These are phyloP conservation scores for Rhineura floridana DNA, from an alignment of 2,113 vertebrate genomes.

Conservation along the genomic window DNA sequence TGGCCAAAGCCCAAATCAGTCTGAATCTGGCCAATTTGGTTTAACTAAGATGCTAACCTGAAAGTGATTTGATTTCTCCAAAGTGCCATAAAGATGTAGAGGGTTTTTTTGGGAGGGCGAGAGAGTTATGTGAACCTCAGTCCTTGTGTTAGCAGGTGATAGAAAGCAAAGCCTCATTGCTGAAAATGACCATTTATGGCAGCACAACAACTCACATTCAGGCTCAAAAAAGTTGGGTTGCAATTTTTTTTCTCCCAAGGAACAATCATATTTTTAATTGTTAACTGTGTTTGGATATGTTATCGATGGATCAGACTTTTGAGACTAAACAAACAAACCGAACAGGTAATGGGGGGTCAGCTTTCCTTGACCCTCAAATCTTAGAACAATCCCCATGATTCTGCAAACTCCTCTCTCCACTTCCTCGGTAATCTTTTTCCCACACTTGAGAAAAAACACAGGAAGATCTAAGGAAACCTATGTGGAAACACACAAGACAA, in stretches of 20 bases:
- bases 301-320: neutral
- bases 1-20: too few relatives aligned
- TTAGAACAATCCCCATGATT: conserved; percentile 74
- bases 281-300: neutral
- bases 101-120: too few relatives aligned
- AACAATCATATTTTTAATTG: too few relatives aligned
- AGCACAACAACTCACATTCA: neutral
- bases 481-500: conserved; percentile 73
- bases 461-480: conserved; percentile 78
- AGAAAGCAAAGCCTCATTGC: neutral
- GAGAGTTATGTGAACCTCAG: neutral
- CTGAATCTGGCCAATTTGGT: too few relatives aligned
- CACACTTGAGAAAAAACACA: conserved; percentile 78
- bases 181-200: neutral
- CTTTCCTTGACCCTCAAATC: conserved; percentile 74
- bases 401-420: conserved; percentile 67
- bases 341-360: conserved; percentile 67
- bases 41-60: too few relatives aligned
- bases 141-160: neutral
- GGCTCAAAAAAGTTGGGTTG: neutral
- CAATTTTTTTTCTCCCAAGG: too few relatives aligned
- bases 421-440: conserved; percentile 77
- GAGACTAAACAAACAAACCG: conserved; percentile 49
- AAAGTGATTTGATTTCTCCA: too few relatives aligned
- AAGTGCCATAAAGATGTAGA: too few relatives aligned